Evolutionary conservation across 2,888 invertebrate species (phyloP).

Genomic region (Drosophila recens): DNA sequence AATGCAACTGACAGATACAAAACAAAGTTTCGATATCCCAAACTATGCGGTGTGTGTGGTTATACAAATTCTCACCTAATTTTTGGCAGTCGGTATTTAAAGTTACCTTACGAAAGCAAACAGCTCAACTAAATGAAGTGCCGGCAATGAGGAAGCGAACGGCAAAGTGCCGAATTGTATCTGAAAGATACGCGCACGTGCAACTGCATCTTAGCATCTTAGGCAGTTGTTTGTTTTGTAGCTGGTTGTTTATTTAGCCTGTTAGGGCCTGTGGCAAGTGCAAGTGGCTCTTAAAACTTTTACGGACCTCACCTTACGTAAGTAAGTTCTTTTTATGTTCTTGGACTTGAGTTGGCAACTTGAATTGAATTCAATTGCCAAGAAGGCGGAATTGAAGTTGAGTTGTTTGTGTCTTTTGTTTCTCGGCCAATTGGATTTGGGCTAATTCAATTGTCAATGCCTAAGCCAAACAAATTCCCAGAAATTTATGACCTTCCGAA

Average conservation of each 20-base stretch:
- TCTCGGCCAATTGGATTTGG: slow-evolving; percentile 47
- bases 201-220: slow-evolving; percentile 60
- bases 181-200: slow-evolving; percentile 60
- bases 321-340: slow-evolving; percentile 45
- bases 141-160: slow-evolving; percentile 67
- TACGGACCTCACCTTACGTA: slow-evolving; percentile 52
- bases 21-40: slow-evolving; percentile 48
- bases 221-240: slow-evolving; percentile 52
- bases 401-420: slow-evolving; percentile 35
- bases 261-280: slow-evolving; percentile 42
- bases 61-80: slow-evolving; percentile 70
- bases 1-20: slow-evolving; percentile 65
- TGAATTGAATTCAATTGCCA: slow-evolving; percentile 52
- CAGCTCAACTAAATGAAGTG: slow-evolving; percentile 54
- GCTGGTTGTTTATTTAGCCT: slow-evolving; percentile 67
- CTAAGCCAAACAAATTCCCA: slow-evolving; percentile 49
- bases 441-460: slow-evolving; percentile 66
- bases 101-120: slow-evolving; percentile 54
- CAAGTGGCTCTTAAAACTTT: slow-evolving; percentile 64
- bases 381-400: slow-evolving; percentile 23
- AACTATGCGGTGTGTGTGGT: slow-evolving; percentile 24
- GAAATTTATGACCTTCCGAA: slow-evolving; percentile 58
- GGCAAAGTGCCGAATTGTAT: slow-evolving; percentile 55
- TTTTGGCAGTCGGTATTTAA: slow-evolving; percentile 70
- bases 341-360: slow-evolving; percentile 14